Evolutionary conservation across 2,113 vertebrate species (phyloP), one percentile per base, ranked within the genome.

Genomic region (Podiceps cristatus): DNA sequence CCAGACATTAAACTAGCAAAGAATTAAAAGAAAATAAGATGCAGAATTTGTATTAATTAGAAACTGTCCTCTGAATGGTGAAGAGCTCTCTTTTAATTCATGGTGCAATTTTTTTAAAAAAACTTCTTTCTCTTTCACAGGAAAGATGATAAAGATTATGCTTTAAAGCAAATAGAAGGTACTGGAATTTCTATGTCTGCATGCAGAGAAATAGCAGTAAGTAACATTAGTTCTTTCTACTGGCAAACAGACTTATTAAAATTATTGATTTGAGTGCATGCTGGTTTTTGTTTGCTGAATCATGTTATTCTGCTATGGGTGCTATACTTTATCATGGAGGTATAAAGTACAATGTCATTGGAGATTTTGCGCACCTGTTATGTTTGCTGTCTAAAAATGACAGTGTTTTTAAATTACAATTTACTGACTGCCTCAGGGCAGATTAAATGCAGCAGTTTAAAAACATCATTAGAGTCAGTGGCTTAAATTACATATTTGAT

Each of bases 181-280:
- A 99, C 99, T 94, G 99, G 99, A 97, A 99, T 99, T 98, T 99
- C 99, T 95, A 99, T 99, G 99, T 99, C 99, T 77, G 99, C 99
- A 93, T 99, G 99, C 99, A 99, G 99, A 99, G 99, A 99, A 98
- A 99, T 99, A 98, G 99, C 99, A 97, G 99, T 99, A 99, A 99
- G 99, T 99, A 94, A 75, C 47, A 49, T 66, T 56, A 97, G 56
- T 84, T 95, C 52, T 96, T 97, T 97, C 91, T 96, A 73, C 50
- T 92, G 68, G 76, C 53, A 58, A 68, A 86, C n/a, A 79, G 71
- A 68, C 29, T 87, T 83, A 52, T 3, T 94, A 33, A 33, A 82
- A 82, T 5, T 84, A 59, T 83, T 87, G 11, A 42, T 88, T 87
- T 88, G 63, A 55, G 42, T 90, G 50, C 49, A 60, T 92, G 37